A percentile compares a stretch with the other conserved stretches of the same genome.
phyloP scores from a whole-genome alignment of 2,888 invertebrate species.

The Tuta absoluta region DNA sequence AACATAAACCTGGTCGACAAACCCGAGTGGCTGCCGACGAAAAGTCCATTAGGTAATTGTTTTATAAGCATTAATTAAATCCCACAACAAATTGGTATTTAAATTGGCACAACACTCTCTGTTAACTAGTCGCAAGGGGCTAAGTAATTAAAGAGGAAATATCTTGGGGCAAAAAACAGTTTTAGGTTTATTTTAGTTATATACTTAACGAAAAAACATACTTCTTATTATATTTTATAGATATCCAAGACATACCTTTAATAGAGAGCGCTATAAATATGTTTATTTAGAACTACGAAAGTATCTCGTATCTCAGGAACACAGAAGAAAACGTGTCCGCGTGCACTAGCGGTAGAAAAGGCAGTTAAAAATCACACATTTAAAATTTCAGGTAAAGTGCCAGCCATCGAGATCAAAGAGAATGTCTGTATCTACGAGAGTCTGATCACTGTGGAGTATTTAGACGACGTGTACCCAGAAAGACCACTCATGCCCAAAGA shows the following conservation, averaged over 20 bases:
- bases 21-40: constrained; percentile 86
- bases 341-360: not conserved
- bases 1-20: constrained; percentile 84
- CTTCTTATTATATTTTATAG: too few species aligned
- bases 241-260: too few species aligned
- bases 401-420: constrained; percentile 85
- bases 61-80: not conserved
- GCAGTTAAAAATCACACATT: not conserved
- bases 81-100: too few species aligned
- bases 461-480: constrained; percentile 88
- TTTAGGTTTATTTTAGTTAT: too few species aligned
- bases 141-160: too few species aligned
- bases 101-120: not conserved
- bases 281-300: too few species aligned
- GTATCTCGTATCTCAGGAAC: too few species aligned
- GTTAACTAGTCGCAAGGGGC: not conserved
- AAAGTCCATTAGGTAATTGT: constrained; percentile 71
- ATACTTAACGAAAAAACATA: too few species aligned
- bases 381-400: constrained; percentile 83
- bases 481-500: constrained; percentile 84
- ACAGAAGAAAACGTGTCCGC: too few species aligned
- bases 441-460: constrained; percentile 88
- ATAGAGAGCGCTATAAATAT: too few species aligned
- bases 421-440: constrained; percentile 88
- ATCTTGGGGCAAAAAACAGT: too few species aligned